Evolutionary conservation across 2,797 vertebrate genomes (phyloP).

Genomic region (Erethizon dorsatum): DNA sequence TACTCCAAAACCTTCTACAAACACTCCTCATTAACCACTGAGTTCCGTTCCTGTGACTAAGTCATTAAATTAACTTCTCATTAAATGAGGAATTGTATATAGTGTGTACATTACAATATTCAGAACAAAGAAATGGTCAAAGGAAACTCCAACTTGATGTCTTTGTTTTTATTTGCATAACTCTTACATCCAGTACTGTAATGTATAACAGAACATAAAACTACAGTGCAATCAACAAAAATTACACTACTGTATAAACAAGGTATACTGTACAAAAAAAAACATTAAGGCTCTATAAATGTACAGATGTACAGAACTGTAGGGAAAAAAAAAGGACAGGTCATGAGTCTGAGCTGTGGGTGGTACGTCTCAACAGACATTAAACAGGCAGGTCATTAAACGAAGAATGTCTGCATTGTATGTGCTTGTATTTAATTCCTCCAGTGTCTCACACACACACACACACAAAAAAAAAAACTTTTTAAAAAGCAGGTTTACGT

Average conservation of each 20-base stretch:
- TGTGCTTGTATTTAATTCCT: conserved; percentile 7
- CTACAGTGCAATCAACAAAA: background rate
- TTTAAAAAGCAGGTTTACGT: conserved; percentile 20
- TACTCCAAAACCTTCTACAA: background rate
- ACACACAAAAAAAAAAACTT: background rate
- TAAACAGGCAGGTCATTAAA: background rate
- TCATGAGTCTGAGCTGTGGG: background rate
- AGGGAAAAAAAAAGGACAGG: background rate
- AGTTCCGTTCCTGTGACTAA: background rate
- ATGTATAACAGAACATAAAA: background rate
- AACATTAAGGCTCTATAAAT: background rate
- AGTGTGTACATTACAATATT: background rate
- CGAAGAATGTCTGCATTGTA: background rate
- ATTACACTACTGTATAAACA: background rate
- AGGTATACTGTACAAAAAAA: background rate
- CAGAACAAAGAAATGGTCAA: background rate
- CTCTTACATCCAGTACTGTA: background rate
- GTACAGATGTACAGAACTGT: background rate
- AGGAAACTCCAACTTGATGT: background rate
- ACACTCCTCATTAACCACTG: background rate
- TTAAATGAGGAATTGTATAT: background rate
- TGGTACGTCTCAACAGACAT: background rate
- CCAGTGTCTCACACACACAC: background rate
- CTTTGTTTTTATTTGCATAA: background rate
- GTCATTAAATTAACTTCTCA: background rate